Percentiles rank a stretch among this genome's conserved stretches.
These are phyloP conservation scores for Ophioninae sp. DNA, from an alignment of 2,888 invertebrate genomes.

Conservation along the genomic window DNA sequence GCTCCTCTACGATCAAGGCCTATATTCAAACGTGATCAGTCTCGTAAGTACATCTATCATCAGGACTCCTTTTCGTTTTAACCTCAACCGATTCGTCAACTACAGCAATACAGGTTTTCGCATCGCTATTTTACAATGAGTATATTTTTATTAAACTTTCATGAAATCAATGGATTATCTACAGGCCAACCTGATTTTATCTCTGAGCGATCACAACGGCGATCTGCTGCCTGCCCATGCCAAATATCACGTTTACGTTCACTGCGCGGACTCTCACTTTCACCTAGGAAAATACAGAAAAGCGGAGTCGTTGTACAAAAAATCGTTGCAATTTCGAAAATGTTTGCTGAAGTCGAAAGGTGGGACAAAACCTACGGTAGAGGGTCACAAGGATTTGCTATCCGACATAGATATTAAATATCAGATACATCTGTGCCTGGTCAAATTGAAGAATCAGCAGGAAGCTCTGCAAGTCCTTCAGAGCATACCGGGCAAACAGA, in stretches of 20 bases:
- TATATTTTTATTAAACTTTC: not conserved
- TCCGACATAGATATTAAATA: conserved; percentile 88
- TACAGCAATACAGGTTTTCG: not conserved
- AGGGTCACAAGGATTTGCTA: conserved; percentile 82
- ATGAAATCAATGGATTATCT: conserved; percentile 68
- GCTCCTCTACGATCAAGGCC: conserved; percentile 86
- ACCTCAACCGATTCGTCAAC: not conserved
- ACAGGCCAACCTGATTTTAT: conserved; percentile 86
- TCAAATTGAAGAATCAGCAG: conserved; percentile 85
- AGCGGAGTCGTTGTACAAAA: conserved; percentile 86
- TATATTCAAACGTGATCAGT: conserved; percentile 88
- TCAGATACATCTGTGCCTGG: conserved; percentile 87
- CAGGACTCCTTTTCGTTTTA: conserved; percentile 13
- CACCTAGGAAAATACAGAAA: conserved; percentile 85
- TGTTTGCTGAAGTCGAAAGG: conserved; percentile 83
- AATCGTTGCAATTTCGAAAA: conserved; percentile 86
- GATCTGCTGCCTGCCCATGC: conserved; percentile 84
- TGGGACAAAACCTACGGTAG: conserved; percentile 80
- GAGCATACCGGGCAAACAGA: conserved; percentile 85
- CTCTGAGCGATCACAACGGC: conserved; percentile 86
- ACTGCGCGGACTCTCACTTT: conserved; percentile 88
- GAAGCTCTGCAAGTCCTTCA: conserved; percentile 84
- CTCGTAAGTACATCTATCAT: conserved; percentile 83
- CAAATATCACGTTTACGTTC: conserved; percentile 87
- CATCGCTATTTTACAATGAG: conserved; percentile 1